Percentiles rank a stretch among this genome's conserved stretches.
Conservation (phyloP, 2,888 invertebrate genomes). For the Cryptocephalus primarius region DNA sequence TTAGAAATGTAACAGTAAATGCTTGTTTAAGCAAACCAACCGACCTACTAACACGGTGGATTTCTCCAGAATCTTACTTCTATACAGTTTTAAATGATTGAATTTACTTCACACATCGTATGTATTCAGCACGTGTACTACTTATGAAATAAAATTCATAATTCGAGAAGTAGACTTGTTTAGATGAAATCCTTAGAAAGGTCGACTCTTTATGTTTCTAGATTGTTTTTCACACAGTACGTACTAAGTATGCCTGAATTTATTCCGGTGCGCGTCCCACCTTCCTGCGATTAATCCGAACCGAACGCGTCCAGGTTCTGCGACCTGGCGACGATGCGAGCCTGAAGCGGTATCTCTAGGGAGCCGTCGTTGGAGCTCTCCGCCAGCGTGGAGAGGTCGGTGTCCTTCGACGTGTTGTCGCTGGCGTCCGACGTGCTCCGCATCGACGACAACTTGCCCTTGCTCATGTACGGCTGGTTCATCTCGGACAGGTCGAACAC, state of each 20-base stretch:
- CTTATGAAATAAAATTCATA: too few species aligned
- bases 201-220: conserved; percentile 5
- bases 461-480: conserved; percentile 5
- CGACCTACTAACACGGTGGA: too few species aligned
- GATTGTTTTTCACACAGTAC: conserved; percentile 2
- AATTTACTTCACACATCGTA: too few species aligned
- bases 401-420: conserved; percentile 8
- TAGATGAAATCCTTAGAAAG: conserved; percentile 1
- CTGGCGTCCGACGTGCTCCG: conserved; percentile 14
- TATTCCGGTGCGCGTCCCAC: conserved; percentile 7
- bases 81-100: too few species aligned
- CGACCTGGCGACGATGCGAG: conserved; percentile 26
- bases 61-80: too few species aligned
- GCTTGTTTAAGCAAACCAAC: too few species aligned
- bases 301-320: conserved; percentile 8
- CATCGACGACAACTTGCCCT: conserved; percentile 7
- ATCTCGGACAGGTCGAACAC: conserved; percentile 31
- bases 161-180: too few species aligned
- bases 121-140: too few species aligned
- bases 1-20: too few species aligned
- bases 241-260: conserved; percentile 5
- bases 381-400: conserved; percentile 14
- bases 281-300: conserved; percentile 2
- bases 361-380: conserved; percentile 30
- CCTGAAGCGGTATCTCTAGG: conserved; percentile 34